Conservation (phyloP, 2,113 vertebrate species). For the Saguinus midas region DNA sequence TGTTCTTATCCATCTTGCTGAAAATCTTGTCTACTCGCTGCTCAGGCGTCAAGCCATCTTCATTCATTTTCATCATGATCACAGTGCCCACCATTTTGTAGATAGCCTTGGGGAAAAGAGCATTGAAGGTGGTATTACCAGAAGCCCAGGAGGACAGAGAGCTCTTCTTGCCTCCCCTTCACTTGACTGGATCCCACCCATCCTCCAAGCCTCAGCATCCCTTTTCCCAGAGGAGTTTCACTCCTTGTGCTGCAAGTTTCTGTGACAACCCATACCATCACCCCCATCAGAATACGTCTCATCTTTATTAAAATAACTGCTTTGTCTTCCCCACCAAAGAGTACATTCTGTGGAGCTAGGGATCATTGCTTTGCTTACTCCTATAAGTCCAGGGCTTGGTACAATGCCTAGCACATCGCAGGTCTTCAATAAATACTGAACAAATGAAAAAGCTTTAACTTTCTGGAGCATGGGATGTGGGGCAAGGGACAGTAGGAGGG, state of each 20-base stretch:
- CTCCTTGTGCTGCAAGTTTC: neutral
- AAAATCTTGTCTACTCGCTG: constrained; percentile 99
- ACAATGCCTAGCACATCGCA: neutral
- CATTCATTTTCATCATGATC: constrained; percentile 99
- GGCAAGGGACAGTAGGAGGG: neutral
- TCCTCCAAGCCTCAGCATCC: neutral
- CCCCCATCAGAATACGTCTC: neutral
- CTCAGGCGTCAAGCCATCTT: constrained; percentile 97
- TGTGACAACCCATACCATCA: neutral
- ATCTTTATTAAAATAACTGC: neutral
- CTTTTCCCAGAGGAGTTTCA: neutral
- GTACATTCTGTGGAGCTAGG: neutral
- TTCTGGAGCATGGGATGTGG: neutral
- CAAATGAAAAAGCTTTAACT: neutral
- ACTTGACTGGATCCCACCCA: neutral
- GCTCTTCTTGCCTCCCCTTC: neutral
- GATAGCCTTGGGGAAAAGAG: constrained; percentile 90
- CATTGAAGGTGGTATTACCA: neutral
- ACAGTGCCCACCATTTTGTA: constrained; percentile 99
- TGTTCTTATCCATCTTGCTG: constrained; percentile 99
- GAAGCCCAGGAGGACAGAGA: neutral
- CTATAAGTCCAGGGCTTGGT: neutral
- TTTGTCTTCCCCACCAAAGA: neutral
- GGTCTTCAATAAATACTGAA: neutral
- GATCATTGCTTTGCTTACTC: neutral